Conservation (phyloP, 2,113 vertebrate genomes). For the Sturnus vulgaris region DNA sequence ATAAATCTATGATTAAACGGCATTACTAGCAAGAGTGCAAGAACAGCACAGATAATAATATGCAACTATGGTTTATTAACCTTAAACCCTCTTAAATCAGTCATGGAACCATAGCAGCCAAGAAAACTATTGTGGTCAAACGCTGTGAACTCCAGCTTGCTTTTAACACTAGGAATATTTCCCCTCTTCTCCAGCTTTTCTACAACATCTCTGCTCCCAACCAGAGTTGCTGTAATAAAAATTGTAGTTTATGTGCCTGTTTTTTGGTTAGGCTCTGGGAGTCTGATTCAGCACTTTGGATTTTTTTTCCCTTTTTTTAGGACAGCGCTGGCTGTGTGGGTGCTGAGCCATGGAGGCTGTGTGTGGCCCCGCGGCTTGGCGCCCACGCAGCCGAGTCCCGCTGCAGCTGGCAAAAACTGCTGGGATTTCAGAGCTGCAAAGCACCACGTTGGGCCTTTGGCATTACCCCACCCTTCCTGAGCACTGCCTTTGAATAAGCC, state of each 20-base stretch:
- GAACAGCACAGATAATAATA: conserved; percentile 47
- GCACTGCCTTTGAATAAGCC: neutral
- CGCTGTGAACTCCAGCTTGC: neutral
- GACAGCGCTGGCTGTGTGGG: neutral
- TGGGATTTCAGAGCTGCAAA: conserved; percentile 5
- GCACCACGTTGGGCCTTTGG: neutral
- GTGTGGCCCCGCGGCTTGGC: conserved; percentile 17
- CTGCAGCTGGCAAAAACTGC: conserved; percentile 24
- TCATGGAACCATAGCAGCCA: conserved; percentile 58
- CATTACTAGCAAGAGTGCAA: conserved; percentile 1
- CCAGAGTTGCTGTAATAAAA: conserved; percentile 36
- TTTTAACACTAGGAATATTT: conserved; percentile 36
- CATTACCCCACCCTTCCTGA: neutral
- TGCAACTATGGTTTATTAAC: conserved; percentile 58
- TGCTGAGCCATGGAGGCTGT: conserved; percentile 43
- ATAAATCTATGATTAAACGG: conserved; percentile 41
- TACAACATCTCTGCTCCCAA: neutral
- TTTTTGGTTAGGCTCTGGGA: conserved; percentile 20
- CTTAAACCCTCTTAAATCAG: conserved; percentile 57
- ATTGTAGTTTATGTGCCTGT: conserved; percentile 39
- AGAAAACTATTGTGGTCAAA: conserved; percentile 67
- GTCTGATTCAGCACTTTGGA: conserved; percentile 36
- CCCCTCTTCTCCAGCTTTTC: neutral
- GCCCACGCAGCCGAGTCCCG: neutral
- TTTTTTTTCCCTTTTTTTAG: neutral